Conservation (phyloP, 2,113 vertebrate genomes). For the Platanista minor region DNA sequence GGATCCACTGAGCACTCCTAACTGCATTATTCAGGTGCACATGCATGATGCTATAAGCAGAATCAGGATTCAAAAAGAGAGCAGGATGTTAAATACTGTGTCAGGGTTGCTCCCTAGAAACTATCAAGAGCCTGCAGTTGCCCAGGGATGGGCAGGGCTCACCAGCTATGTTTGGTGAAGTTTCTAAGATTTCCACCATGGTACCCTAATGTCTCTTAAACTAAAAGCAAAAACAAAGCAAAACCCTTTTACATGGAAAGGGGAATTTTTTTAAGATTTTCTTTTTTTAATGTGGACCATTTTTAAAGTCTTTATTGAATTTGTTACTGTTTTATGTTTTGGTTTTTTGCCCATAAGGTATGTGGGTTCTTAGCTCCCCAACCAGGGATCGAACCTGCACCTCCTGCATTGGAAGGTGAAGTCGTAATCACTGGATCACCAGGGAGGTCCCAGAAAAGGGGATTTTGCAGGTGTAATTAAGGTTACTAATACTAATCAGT, state of each 20-base stretch:
- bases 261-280: no score
- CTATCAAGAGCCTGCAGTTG: background rate
- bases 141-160: background rate
- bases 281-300: no score
- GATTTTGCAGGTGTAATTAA: background rate
- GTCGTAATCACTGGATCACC: no score
- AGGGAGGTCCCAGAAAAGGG: background rate
- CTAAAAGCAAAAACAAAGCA: background rate
- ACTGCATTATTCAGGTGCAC: background rate
- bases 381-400: no score
- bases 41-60: background rate
- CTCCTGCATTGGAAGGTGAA: no score
- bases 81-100: background rate
- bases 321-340: no score
- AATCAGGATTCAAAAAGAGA: background rate
- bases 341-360: no score
- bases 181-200: background rate
- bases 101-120: background rate
- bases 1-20: background rate
- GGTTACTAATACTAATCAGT: background rate
- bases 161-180: background rate
- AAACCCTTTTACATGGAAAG: background rate
- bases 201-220: background rate
- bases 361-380: no score
- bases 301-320: no score